Evolutionary conservation across 1,140 invertebrate genomes (phyloP).

Genomic region (Heliothis subflexa): DNA sequence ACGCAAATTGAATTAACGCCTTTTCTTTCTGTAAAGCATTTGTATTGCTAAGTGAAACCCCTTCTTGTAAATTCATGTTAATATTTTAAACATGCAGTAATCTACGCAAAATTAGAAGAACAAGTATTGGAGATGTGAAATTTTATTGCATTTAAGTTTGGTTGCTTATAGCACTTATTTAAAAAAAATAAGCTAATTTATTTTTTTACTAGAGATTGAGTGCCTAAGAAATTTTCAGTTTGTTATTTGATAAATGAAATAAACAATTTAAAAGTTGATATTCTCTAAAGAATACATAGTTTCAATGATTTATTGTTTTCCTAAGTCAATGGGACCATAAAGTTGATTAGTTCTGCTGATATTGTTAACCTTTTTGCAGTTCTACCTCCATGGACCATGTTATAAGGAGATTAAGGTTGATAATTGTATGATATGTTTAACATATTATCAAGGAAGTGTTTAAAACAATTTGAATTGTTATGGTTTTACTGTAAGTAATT

Average conservation of each 20-base stretch:
- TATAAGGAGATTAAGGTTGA: neutral
- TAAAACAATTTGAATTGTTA: conserved; percentile 10
- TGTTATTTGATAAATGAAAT: neutral
- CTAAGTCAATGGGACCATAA: conserved; percentile 37
- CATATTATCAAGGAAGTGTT: conserved; percentile 21
- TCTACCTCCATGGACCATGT: neutral
- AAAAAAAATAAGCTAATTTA: no score
- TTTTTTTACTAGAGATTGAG: no score
- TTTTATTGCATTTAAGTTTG: no score
- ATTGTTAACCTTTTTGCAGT: neutral
- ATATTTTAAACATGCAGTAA: no score
- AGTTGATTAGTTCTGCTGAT: conserved; percentile 31
- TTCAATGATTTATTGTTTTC: conserved; percentile 20
- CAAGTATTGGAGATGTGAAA: no score
- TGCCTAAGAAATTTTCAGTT: neutral
- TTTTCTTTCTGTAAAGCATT: no score
- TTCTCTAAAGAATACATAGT: neutral
- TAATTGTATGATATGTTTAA: neutral
- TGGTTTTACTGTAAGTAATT: conserved; percentile 20
- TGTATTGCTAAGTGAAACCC: no score
- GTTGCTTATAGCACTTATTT: no score
- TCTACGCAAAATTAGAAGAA: no score
- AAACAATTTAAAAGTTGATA: neutral
- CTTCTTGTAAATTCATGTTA: no score
- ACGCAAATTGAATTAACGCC: no score